Base-by-base conservation (phyloP, 1,140 invertebrate genomes). In the Coptotermes formosanus region DNA sequence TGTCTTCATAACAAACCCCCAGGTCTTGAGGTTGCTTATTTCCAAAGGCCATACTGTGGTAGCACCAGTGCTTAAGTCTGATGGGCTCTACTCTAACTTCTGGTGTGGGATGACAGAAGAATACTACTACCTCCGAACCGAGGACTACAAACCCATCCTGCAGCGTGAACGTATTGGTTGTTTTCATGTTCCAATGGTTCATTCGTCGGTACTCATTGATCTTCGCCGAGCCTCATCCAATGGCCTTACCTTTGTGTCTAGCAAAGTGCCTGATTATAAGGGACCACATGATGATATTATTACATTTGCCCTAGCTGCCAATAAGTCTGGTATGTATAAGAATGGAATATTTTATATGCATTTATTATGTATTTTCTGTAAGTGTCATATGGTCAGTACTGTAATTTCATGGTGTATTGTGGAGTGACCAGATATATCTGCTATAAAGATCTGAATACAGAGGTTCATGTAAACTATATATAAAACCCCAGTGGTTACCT, bases 251-350 rank as follows among this genome's bases (percentile, higher is more conserved):
- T 99, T 98, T 90, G 91, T 94, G 85, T 92, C 94, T 1, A 90
- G 92, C 38, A 94, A 94, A 85, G 88, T 97, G 3, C 85, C 89
- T 1, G 90, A 93, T 55, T 96, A 96, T 86, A 91, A 94, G 84
- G 96, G 97, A 64, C 97, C 98, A 0, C 91, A 93, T 14, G 97
- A 99, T 92, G 98, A 99, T 90, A 98, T 99, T 69, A 99, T 99
- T 88, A 94, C 95, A 21, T 99, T 99, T 93, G 97, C 98, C 12
- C 89, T 96, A 16, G 96, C 95, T 86, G 98, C 98, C 21, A 96
- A 95, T 89, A 92, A 91, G 88, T 93, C 94, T 89, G 93, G 94
- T 94, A 90, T 91, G 89, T 88, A 84, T 87, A 14, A 85, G 4
- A 89, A 85, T 84, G 64, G 83, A 89, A 88, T 52, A 52, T 81